Conservation (phyloP, 1,140 invertebrate genomes). For the Drosophila ambigua region DNA sequence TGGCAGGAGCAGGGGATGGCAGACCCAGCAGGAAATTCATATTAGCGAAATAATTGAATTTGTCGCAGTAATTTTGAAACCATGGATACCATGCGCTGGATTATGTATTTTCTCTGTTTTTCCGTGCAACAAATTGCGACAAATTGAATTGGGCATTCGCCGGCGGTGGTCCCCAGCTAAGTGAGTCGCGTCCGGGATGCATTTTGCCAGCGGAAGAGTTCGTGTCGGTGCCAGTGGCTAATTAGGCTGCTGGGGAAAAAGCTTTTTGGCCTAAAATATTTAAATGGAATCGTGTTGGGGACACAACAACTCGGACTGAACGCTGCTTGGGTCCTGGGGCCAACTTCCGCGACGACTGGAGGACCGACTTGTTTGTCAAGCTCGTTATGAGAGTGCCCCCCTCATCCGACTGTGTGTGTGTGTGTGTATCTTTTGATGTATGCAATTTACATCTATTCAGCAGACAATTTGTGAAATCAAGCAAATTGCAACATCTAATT, state of each 20-base stretch:
- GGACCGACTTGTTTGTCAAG: constrained; percentile 43
- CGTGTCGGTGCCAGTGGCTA: constrained; percentile 12
- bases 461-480: constrained; percentile 38
- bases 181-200: constrained; percentile 25
- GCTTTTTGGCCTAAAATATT: constrained; percentile 53
- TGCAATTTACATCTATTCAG: constrained; percentile 16
- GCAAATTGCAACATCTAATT: constrained; percentile 30
- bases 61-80: constrained; percentile 28
- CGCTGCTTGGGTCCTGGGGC: constrained; percentile 16
- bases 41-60: constrained; percentile 48
- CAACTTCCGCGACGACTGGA: background rate
- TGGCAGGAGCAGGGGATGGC: too few relatives aligned
- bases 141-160: constrained; percentile 50
- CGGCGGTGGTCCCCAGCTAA: constrained; percentile 13
- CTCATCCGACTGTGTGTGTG: background rate
- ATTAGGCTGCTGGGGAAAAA: constrained; percentile 30
- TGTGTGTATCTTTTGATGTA: constrained; percentile 19
- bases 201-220: constrained; percentile 4
- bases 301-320: constrained; percentile 8
- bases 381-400: constrained; percentile 1
- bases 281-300: constrained; percentile 33
- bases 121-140: constrained; percentile 28
- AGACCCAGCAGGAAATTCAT: constrained; percentile 42
- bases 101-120: background rate
- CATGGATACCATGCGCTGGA: constrained; percentile 20